These are phyloP conservation scores for Rhamnusium bicolor DNA, from an alignment of 2,888 invertebrate genomes.

Conservation along the genomic window DNA sequence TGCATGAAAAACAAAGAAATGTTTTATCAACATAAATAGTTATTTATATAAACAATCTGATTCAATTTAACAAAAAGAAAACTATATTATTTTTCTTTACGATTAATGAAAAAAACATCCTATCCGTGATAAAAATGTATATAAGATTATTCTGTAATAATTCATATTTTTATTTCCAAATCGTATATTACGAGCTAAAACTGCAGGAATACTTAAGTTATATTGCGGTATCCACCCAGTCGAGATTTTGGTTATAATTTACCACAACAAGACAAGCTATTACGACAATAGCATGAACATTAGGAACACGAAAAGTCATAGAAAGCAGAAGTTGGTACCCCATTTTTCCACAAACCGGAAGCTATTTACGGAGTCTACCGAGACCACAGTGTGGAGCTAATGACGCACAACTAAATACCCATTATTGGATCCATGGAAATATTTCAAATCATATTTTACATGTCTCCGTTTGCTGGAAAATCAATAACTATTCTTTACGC, in stretches of 20 bases:
- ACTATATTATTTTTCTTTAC: no score
- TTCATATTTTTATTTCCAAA: not conserved
- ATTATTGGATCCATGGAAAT: constrained; percentile 43
- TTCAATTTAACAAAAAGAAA: no score
- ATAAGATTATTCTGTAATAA: no score
- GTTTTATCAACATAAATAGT: no score
- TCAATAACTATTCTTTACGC: not conserved
- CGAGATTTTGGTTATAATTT: constrained; percentile 61
- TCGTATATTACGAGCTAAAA: not conserved
- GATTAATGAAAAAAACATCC: no score
- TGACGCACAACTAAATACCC: constrained; percentile 57
- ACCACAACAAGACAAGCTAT: constrained; percentile 66
- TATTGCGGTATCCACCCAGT: constrained; percentile 22
- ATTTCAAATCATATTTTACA: constrained; percentile 44
- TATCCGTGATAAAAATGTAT: no score
- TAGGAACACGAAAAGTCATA: constrained; percentile 68
- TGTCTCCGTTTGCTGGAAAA: not conserved
- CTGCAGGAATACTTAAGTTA: not conserved
- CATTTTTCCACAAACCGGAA: constrained; percentile 64
- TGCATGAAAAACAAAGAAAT: no score
- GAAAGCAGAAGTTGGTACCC: constrained; percentile 65
- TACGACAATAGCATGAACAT: constrained; percentile 63
- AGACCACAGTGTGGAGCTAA: constrained; percentile 57
- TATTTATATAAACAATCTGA: no score
- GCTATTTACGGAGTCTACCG: constrained; percentile 57